Conservation (phyloP, 2,113 vertebrate species). For the Cryptomyrus ogoouensis region DNA sequence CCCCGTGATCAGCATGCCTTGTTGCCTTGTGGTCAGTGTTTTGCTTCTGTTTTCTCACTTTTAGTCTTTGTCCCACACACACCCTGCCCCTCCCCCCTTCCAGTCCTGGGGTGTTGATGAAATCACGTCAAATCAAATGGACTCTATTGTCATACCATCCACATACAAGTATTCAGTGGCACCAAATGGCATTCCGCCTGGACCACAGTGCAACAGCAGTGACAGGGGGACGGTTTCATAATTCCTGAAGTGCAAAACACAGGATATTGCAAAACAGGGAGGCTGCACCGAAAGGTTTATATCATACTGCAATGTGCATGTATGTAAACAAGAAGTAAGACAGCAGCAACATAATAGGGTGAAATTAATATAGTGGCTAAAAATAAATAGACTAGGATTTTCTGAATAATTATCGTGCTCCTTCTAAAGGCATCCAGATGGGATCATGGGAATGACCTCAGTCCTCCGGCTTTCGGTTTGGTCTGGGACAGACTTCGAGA, state of each 20-base stretch:
- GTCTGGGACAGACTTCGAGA: neutral
- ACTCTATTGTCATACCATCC: neutral
- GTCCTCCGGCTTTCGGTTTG: neutral
- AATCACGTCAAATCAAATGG: neutral
- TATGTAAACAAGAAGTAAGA: neutral
- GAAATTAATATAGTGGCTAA: neutral
- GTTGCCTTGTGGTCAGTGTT: neutral
- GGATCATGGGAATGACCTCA: neutral
- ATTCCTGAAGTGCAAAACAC: neutral
- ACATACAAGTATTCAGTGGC: neutral
- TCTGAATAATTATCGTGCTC: neutral
- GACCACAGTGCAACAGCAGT: neutral
- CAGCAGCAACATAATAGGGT: neutral
- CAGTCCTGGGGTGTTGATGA: neutral
- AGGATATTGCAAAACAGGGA: neutral
- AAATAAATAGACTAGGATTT: neutral
- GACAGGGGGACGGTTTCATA: neutral
- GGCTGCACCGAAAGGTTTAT: neutral
- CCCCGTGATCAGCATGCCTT: neutral
- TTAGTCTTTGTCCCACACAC: neutral
- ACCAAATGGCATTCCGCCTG: neutral
- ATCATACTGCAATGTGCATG: neutral
- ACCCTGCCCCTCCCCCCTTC: neutral
- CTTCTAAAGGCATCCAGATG: neutral
- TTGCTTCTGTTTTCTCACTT: neutral